Percentiles rank a stretch among this genome's conserved stretches.
These are phyloP conservation scores for Paedocypris sp. DNA, from an alignment of 2,113 vertebrate genomes.

Conservation along the genomic window DNA sequence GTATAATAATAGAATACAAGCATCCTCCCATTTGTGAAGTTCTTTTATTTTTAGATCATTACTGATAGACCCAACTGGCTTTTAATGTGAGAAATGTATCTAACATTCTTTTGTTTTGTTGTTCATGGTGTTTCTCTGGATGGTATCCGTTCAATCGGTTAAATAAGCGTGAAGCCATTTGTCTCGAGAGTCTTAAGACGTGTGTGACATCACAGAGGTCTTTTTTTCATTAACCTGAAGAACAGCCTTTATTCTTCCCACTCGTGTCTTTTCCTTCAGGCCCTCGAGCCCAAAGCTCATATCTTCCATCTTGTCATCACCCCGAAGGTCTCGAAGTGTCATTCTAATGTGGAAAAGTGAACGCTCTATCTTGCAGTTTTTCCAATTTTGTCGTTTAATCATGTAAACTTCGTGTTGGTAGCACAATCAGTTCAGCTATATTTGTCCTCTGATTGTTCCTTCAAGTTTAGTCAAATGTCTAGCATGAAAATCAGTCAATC, in stretches of 20 bases:
- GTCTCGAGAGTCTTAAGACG: background rate
- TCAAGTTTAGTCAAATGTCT: too few relatives aligned
- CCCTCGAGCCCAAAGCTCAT: constrained; percentile 1
- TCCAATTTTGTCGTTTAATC: too few relatives aligned
- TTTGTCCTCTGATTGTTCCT: too few relatives aligned
- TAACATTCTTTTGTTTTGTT: constrained; percentile 37
- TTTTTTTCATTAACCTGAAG: constrained; percentile 3
- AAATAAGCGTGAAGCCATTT: constrained; percentile 3
- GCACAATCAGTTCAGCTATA: too few relatives aligned
- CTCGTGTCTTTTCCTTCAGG: background rate
- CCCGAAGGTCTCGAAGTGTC: background rate
- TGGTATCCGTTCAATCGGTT: constrained; percentile 39
- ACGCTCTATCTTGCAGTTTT: background rate
- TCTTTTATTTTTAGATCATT: constrained; percentile 41
- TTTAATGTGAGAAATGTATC: constrained; percentile 51
- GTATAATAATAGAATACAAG: too few relatives aligned
- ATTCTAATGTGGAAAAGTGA: background rate
- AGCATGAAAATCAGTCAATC: too few relatives aligned
- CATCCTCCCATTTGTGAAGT: constrained; percentile 35
- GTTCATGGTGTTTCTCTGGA: constrained; percentile 24
- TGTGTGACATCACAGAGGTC: background rate
- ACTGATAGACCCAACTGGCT: constrained; percentile 27
- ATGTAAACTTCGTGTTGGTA: too few relatives aligned
- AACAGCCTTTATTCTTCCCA: background rate
- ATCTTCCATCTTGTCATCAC: background rate